Evolutionary conservation across 2,797 vertebrate species (phyloP), one percentile per base, ranked within the genome.

Genomic region (Acridotheres tristis): DNA sequence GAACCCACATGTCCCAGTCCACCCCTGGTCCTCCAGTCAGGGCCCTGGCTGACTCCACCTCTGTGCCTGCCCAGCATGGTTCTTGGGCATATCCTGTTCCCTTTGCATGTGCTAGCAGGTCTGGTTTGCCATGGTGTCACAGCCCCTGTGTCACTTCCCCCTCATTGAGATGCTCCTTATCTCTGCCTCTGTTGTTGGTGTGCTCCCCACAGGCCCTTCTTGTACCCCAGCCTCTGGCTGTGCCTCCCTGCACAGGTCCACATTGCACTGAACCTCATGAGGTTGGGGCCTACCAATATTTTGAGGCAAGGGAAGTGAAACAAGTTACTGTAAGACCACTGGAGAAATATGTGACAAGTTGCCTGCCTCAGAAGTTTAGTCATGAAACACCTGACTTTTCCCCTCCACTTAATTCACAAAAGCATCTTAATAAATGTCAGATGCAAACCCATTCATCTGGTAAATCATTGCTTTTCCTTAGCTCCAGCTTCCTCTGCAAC

Each of bases 181-280:
- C 83, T 42, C 63, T 54, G 55, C 17, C 25, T 11, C 13, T 62
- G 22, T 32, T 40, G 32, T 3, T 43, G 26, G 22, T 48, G 34
- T 34, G 34, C 18, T 86, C 48, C 38, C 27, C n/a, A 43, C n/a
- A 55, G 36, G 43, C 7, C 16, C 23, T 36, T 61, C 54, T 65
- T 38, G 43, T 51, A 47, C 3, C 47, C n/a, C 27, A 62, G 59
- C 47, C 47, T 2, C 0, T 38, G 59, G 43, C 25, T 17, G 26
- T 38, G 67, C 55, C 59, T 65, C 61, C 51, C 32, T 77, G 48
- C 0, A 1, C 23, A 71, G 34, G 22, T 23, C 38, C 45, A 55
- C 0, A 0, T 11, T 72, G 47, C 51, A 25, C 26, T 3, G 0
- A n/a, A 72, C 25, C 15, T 27, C 1, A 1, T 1, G 5, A 68